These are phyloP conservation scores for Penaeus monodon DNA, from an alignment of 2,888 invertebrate species.

Conservation along the genomic window DNA sequence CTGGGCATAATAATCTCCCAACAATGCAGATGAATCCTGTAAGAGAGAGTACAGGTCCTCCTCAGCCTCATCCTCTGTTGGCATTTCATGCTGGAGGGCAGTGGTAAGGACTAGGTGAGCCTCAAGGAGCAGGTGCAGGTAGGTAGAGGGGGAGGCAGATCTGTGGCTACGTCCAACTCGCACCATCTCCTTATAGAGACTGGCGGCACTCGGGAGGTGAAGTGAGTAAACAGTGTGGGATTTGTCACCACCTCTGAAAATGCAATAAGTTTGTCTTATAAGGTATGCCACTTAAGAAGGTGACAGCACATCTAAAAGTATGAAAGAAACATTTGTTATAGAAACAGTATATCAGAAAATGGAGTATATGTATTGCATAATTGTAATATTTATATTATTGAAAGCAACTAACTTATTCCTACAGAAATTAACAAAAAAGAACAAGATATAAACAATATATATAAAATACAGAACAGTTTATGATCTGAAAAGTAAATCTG, in stretches of 20 bases:
- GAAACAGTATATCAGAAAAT: too few relatives aligned
- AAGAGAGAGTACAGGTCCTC: constrained; percentile 66
- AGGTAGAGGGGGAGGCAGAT: constrained; percentile 77
- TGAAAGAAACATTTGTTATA: too few relatives aligned
- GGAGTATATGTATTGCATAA: too few relatives aligned
- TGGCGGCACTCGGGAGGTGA: constrained; percentile 76
- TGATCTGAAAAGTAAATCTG: too few relatives aligned
- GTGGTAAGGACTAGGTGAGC: constrained; percentile 77
- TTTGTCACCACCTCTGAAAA: constrained; percentile 64
- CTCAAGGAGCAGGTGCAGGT: constrained; percentile 80
- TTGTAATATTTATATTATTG: too few relatives aligned
- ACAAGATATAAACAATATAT: too few relatives aligned
- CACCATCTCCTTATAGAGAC: constrained; percentile 79
- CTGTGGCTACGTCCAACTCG: constrained; percentile 78
- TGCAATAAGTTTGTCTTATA: not conserved
- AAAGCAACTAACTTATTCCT: too few relatives aligned
- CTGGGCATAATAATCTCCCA: constrained; percentile 74
- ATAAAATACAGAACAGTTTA: too few relatives aligned
- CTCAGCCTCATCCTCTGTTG: constrained; percentile 67
- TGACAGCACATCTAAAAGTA: not conserved
- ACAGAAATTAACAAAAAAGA: too few relatives aligned
- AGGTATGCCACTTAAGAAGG: not conserved
- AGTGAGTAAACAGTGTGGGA: constrained; percentile 78
- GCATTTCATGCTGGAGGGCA: constrained; percentile 67
- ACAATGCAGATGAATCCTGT: constrained; percentile 74